Conservation (phyloP, 1,140 invertebrate genomes). For the Drosophila watanabei region DNA sequence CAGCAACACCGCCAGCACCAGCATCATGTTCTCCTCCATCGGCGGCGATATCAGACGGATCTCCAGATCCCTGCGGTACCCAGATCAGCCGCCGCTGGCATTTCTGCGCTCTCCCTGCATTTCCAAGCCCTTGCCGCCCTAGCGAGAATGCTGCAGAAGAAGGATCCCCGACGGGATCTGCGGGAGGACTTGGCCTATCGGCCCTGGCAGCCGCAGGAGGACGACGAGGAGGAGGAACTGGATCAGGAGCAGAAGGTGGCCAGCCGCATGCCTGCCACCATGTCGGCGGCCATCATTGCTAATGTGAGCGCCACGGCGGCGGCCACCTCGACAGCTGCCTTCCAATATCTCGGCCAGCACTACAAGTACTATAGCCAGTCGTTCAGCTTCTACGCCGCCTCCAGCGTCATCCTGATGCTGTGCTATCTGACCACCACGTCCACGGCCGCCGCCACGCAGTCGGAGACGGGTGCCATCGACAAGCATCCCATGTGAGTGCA, state of each 20-base stretch:
- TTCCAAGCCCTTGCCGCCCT: constrained; percentile 61
- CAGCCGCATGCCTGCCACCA: constrained; percentile 60
- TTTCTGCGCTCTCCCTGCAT: constrained; percentile 48
- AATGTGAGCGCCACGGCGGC: constrained; percentile 58
- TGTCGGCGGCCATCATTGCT: constrained; percentile 67
- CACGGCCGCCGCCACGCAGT: constrained; percentile 76
- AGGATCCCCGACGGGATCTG: constrained; percentile 34
- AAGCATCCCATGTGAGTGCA: constrained; percentile 85
- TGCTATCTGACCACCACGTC: constrained; percentile 84
- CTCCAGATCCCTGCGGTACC: constrained; percentile 4
- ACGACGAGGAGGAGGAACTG: background rate
- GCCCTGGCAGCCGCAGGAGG: constrained; percentile 33
- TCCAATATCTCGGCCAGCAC: constrained; percentile 77
- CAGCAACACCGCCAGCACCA: constrained; percentile 40
- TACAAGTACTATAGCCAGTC: constrained; percentile 81
- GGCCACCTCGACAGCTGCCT: constrained; percentile 62
- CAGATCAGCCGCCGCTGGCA: constrained; percentile 20
- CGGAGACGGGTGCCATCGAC: constrained; percentile 76
- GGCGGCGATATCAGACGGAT: constrained; percentile 30
- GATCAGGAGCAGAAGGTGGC: background rate
- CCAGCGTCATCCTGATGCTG: constrained; percentile 82
- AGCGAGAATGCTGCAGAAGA: constrained; percentile 42
- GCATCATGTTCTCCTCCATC: constrained; percentile 12
- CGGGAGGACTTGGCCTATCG: constrained; percentile 34
- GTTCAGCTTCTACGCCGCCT: constrained; percentile 83